Evolutionary conservation across 35 echinoderm and acorn worm genomes (phyloP).

Genomic region (Heliocidaris erythrogramma): DNA sequence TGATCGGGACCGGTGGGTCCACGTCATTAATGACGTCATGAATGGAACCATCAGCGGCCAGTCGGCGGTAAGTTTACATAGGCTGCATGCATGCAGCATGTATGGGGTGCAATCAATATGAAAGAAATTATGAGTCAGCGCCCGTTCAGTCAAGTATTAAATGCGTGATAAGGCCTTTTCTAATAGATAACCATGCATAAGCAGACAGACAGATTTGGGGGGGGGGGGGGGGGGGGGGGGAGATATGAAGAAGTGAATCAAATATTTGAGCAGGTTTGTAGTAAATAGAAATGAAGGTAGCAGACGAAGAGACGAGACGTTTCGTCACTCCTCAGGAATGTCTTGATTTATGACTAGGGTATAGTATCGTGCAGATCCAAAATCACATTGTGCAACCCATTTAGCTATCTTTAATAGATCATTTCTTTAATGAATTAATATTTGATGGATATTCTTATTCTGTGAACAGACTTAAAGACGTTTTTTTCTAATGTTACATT

Average conservation of each 20-base stretch:
- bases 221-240: no score
- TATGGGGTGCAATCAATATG: background rate
- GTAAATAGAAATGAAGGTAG: background rate
- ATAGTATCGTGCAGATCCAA: no score
- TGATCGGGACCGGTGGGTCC: conserved; percentile 57
- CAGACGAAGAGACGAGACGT: no score
- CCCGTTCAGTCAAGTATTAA: background rate
- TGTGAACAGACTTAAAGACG: no score
- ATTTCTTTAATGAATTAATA: no score
- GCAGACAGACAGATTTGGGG: background rate
- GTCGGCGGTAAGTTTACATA: background rate
- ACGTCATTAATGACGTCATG: conserved; percentile 75
- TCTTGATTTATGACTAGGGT: no score
- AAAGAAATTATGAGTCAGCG: background rate
- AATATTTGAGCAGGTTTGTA: background rate
- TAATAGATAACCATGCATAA: background rate
- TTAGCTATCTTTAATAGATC: no score
- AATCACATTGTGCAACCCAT: no score
- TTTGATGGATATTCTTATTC: no score
- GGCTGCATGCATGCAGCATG: background rate
- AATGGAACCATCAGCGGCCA: conserved; percentile 36
- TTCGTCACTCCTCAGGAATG: no score
- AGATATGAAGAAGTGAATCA: background rate
- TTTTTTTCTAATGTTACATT: no score
- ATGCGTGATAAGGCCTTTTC: background rate